These are phyloP conservation scores for Psittacula cyanocephala DNA, from an alignment of 2,113 vertebrate species.

Conservation along the genomic window DNA sequence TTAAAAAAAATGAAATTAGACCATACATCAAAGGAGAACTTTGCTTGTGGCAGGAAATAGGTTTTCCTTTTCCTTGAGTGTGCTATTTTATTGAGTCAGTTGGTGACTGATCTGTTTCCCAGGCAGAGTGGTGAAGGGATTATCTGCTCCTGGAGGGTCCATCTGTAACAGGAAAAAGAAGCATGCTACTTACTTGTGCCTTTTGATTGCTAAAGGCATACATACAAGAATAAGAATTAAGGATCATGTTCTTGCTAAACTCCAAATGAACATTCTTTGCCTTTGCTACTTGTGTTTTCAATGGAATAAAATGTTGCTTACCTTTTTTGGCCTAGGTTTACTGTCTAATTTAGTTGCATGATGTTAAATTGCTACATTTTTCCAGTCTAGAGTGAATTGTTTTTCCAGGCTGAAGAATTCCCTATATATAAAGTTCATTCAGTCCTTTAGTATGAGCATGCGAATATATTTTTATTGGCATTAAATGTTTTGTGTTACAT, in stretches of 20 bases:
- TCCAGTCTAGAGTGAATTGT: not conserved
- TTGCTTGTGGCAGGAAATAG: constrained; percentile 39
- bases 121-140: not conserved
- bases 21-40: constrained; percentile 22
- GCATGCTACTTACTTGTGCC: not conserved
- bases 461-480: not conserved
- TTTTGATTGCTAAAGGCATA: not conserved
- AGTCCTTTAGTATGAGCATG: not conserved
- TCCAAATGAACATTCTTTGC: not conserved
- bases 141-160: not conserved
- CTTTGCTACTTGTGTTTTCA: not conserved
- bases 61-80: constrained; percentile 5
- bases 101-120: not conserved
- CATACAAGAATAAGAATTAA: not conserved
- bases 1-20: constrained; percentile 12
- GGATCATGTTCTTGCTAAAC: not conserved
- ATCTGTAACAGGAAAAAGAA: not conserved
- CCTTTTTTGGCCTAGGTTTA: not conserved
- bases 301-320: not conserved
- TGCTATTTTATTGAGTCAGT: constrained; percentile 11
- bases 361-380: not conserved
- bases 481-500: not conserved
- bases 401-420: not conserved
- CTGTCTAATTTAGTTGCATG: not conserved
- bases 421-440: not conserved